Base-by-base conservation (phyloP, 2,888 invertebrate species). In the Sepioteuthis lessoniana region DNA sequence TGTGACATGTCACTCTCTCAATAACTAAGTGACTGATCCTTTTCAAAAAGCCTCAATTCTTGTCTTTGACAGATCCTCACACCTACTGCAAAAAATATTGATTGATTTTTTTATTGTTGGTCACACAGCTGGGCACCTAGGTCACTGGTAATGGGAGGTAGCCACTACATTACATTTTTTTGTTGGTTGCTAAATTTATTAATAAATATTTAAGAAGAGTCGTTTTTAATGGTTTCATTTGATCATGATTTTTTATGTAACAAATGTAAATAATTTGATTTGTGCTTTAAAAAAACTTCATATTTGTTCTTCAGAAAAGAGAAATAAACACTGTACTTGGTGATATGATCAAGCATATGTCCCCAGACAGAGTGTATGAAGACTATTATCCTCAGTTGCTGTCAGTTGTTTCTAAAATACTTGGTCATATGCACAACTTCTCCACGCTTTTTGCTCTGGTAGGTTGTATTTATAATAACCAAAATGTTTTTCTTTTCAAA, bases 241-340 rank as follows among this genome's bases (percentile, higher is more conserved):
- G 28, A n/a, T 60, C 46, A 25, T 50, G n/a, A 37, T 31, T 55
- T 55, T 55, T 55, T 55, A 25, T 25, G 10, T 4, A 35, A 25
- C 13, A 76, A 76, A 76, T n/a, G 13, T 91, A 91, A 46, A 46
- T 91, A 38, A 37, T 93, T 60, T 93, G 25, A 55, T 55, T 21
- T 55, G 21, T 55, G 55, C 25, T 25, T 47, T 47, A 25, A 55
- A 55, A 55, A 31, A 55, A 38, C 31, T 50, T 46, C 21, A 46
- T 91, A 21, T 94, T 92, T 94, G 28, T 50, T 96, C 10, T 96
- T 37, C 97, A 99, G 99, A 98, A 98, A 93, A 98, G 98, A 95
- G 99, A 99, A 97, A 98, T 99, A 0, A 98, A 99, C 97, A 98
- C 98, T 38, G 98, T 99, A 95, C 97, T 99, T 94, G 98, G 98